Conservation (phyloP, 2,888 invertebrate species). For the Sepioteuthis lessoniana region DNA sequence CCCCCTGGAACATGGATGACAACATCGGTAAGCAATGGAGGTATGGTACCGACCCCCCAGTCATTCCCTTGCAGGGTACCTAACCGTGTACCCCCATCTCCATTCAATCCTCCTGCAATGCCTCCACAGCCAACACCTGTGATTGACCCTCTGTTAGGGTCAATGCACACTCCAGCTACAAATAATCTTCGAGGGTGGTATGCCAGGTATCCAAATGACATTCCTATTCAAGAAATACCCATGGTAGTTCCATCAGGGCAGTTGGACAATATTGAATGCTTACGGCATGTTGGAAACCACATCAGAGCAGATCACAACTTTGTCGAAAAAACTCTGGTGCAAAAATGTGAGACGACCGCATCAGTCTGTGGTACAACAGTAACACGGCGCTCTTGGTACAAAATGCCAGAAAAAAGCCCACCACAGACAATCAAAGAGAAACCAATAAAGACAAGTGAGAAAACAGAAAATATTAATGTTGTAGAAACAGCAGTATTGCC, state of each 20-base stretch:
- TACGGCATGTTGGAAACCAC: constrained; percentile 25
- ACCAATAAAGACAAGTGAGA: background rate
- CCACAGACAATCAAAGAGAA: background rate
- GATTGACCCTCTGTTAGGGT: constrained; percentile 23
- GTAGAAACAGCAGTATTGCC: background rate
- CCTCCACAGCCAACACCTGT: background rate
- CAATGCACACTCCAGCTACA: background rate
- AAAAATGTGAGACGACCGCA: constrained; percentile 38
- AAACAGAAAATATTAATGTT: background rate
- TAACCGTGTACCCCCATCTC: constrained; percentile 23
- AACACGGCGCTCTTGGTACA: constrained; percentile 42
- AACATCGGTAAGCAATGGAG: constrained; percentile 25
- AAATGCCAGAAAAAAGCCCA: constrained; percentile 46
- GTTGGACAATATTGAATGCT: constrained; percentile 38
- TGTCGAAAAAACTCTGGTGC: constrained; percentile 42
- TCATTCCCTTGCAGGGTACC: constrained; percentile 35
- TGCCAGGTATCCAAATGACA: constrained; percentile 37
- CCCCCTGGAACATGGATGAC: constrained; percentile 34
- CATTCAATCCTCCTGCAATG: constrained; percentile 2
- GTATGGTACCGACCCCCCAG: background rate
- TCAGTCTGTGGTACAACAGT: constrained; percentile 2
- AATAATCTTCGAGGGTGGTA: constrained; percentile 40
- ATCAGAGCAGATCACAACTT: constrained; percentile 35
- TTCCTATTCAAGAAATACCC: constrained; percentile 15
- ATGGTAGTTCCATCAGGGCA: background rate